Base-by-base conservation (phyloP, 2,888 invertebrate genomes). In the Drosophila ezoana region DNA sequence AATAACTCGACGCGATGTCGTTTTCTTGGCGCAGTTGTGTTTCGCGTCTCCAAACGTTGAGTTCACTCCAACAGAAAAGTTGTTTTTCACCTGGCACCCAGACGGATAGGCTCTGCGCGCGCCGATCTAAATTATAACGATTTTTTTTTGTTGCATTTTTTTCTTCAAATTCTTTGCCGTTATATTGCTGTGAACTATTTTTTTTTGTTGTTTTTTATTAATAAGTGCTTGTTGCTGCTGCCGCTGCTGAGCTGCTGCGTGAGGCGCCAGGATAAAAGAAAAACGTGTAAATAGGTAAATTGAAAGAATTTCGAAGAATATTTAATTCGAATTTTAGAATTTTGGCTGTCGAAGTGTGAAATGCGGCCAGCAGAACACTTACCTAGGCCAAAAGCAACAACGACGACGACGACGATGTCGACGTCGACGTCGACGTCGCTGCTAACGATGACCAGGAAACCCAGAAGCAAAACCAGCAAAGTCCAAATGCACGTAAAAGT, bases 11-110 rank as follows among this genome's bases (percentile, higher is more conserved):
- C 81, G 59, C 52, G 82, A 80, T 79, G 77, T 77, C 71, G 72
- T 76, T 69, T 74, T 76, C 87, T 88, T 49, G 58, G 66, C 86
- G 86, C 87, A 90, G 91, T 90, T 84, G 82, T 81, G 75, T 76
- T 90, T 89, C 89, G 89, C 77, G 84, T 85, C 78, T 84, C 67
- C 76, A 70, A 86, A 79, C 82, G 90, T 75, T 67, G 77, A 75
- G 89, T 79, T 79, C 78, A 85, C 48, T 76, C 43, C 61, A 33
- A 8, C 8, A 28, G 8, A 23, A 23, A 23, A 23, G 23, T 6
- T 6, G 44, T 23, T 8, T 33, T 44, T 45, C 28, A 18, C 14
- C 14, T 23, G 44, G 44, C n/a, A 47, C 3, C 37, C 47, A 41
- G n/a, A 40, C 48, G 52, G 44, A 53, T 51, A 37, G 54, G 51